Base-by-base conservation (phyloP, 2,888 invertebrate genomes). In the Tachina fera region DNA sequence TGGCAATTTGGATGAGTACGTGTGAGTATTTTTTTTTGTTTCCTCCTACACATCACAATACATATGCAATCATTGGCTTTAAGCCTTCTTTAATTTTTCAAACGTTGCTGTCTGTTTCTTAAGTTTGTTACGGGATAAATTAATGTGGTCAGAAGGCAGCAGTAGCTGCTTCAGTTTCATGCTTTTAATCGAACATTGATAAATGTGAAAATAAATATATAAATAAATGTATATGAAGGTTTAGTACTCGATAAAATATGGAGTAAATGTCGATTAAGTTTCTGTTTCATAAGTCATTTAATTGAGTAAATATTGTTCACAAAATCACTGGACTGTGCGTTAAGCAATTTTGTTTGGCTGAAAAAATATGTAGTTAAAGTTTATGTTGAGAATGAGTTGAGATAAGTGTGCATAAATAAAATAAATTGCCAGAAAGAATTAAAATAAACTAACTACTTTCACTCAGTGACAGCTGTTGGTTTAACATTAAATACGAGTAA, bases 111-210 rank as follows among this genome's bases (percentile, higher is more conserved):
- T 77, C 1, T 4, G 10, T 49, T 51, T 11, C 22, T 70, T 14
- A 58, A 68, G 10, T 77, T 47, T 49, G 47, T 39, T 41, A n/a
- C 4, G 31, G 31, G 6, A 6, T 19, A 58, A 39, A 43, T 6
- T 13, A 65, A 45, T 56, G 43, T 19, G 39, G 3, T 58, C 31
- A 31, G 31, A 31, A 31, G 31, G 31, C 43, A n/a, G n/a, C 60
- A 60, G 41, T 60, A 67, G 67, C 45, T 76, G 39, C 43, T 60
- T 16, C 1, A 22, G 9, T 31, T 51, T 41, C 45, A 16, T 41
- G 6, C 22, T 47, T 41, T 70, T 51, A 31, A 68, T 13, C 14
- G 51, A 70, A 78, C 70, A 43, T 78, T 78, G 78, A 78, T 78
- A 70, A 70, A 78, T 78, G 70, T 41, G 49, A 51, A 47, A 45